Percentiles rank a stretch among this genome's conserved stretches.
phyloP scores from a whole-genome alignment of 2,888 invertebrate genomes.

The Caradrina kadenii region DNA sequence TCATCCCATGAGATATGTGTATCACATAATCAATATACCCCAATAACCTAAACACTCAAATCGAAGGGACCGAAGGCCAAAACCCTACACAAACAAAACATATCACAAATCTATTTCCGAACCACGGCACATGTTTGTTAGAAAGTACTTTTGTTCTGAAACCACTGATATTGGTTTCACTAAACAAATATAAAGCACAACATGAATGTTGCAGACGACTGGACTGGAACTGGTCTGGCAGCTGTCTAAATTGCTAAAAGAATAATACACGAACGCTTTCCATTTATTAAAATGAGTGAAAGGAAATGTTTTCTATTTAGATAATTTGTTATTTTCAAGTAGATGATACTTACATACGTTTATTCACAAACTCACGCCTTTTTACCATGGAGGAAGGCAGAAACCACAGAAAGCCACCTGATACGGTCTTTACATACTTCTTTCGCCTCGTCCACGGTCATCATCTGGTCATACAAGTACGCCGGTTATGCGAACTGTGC shows the following conservation, averaged over 20 bases:
- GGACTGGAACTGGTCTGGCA: slow-evolving; percentile 50
- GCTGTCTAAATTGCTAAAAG: slow-evolving; percentile 47
- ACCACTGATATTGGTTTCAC: slow-evolving; percentile 28
- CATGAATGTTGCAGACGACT: slow-evolving; percentile 30
- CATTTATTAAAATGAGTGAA: slow-evolving; percentile 30
- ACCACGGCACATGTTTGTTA: slow-evolving; percentile 16
- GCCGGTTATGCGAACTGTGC: no score
- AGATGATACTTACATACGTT: neutral
- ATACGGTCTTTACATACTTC: no score
- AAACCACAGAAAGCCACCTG: no score
- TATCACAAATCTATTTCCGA: slow-evolving; percentile 28
- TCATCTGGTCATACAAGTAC: no score
- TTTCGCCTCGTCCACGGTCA: no score
- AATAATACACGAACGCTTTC: slow-evolving; percentile 33
- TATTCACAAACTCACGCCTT: no score
- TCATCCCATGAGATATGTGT: neutral
- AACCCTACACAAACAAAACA: slow-evolving; percentile 24
- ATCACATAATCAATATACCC: neutral
- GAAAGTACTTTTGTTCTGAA: slow-evolving; percentile 30
- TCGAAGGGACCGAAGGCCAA: slow-evolving; percentile 5
- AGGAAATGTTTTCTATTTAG: neutral
- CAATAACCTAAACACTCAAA: slow-evolving; percentile 28
- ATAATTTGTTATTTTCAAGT: slow-evolving; percentile 4
- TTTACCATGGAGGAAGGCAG: no score
- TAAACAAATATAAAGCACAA: slow-evolving; percentile 49